A percentile compares a stretch with the other conserved stretches of the same genome.
phyloP scores from a whole-genome alignment of 2,797 vertebrate species.

The Urocyon cinereoargenteus region DNA sequence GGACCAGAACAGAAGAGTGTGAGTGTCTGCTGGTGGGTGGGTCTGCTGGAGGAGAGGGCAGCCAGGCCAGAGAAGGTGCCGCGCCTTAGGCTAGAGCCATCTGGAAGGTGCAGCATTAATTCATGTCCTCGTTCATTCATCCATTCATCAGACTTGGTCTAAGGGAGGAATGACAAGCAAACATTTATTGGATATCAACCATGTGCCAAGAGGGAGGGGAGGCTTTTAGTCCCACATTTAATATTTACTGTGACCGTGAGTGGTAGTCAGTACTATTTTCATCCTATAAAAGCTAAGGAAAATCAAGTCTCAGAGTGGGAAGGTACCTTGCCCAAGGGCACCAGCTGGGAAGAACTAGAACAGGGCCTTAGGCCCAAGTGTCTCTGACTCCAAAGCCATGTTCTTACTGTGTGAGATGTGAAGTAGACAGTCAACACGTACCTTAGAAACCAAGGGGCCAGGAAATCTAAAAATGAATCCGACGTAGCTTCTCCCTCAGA shows the following conservation, averaged over 20 bases:
- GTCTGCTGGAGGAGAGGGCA: neutral
- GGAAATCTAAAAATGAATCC: neutral
- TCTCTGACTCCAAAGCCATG: neutral
- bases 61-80: neutral
- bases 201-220: neutral
- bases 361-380: neutral
- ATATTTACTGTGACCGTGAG: neutral
- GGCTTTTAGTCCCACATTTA: neutral
- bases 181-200: conserved; percentile 11
- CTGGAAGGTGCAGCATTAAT: neutral
- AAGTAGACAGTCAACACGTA: neutral
- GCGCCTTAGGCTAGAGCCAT: neutral
- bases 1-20: conserved; percentile 1
- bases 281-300: neutral
- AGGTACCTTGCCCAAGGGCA: neutral
- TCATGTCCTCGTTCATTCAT: neutral
- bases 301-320: neutral
- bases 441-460: neutral
- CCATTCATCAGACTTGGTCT: neutral
- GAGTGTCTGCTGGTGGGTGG: neutral
- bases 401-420: neutral
- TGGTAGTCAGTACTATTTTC: neutral
- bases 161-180: neutral
- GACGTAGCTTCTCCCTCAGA: neutral
- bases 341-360: neutral